phyloP scores from a whole-genome alignment of 2,113 vertebrate species.

The Asarcornis scutulata region DNA sequence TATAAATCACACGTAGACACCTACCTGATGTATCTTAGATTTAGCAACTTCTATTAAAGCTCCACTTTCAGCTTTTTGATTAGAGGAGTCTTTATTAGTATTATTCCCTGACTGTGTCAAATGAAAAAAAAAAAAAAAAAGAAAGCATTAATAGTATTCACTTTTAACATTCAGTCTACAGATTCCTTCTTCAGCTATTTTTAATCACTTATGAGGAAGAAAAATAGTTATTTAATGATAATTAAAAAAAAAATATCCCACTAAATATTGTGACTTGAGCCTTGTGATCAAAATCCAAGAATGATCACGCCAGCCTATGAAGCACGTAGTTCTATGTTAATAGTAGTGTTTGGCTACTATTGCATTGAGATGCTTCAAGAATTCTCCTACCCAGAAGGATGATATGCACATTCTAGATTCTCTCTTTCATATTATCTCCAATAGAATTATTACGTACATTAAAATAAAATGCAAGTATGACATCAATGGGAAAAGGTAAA shows the following conservation, averaged over 20 bases:
- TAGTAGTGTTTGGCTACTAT: neutral
- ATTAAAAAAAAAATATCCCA: neutral
- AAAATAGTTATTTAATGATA: neutral
- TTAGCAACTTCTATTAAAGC: conserved; percentile 91
- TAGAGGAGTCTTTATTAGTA: conserved; percentile 83
- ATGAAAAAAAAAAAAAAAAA: neutral
- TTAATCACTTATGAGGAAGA: neutral
- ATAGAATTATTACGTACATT: neutral
- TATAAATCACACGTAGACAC: neutral
- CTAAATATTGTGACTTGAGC: neutral
- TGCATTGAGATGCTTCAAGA: neutral
- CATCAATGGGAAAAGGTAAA: neutral
- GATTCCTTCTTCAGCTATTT: neutral
- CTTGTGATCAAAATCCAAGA: neutral
- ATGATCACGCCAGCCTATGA: neutral
- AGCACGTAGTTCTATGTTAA: neutral
- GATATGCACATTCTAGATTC: neutral
- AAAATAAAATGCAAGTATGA: neutral
- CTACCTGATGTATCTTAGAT: conserved; percentile 96
- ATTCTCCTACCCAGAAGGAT: neutral
- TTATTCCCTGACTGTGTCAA: conserved; percentile 80
- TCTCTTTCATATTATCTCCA: neutral
- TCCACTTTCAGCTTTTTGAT: conserved; percentile 88
- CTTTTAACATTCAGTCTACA: neutral
- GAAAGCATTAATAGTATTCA: neutral